Evolutionary conservation across 2,888 invertebrate species (phyloP).

Genomic region (Encarsia formosa): DNA sequence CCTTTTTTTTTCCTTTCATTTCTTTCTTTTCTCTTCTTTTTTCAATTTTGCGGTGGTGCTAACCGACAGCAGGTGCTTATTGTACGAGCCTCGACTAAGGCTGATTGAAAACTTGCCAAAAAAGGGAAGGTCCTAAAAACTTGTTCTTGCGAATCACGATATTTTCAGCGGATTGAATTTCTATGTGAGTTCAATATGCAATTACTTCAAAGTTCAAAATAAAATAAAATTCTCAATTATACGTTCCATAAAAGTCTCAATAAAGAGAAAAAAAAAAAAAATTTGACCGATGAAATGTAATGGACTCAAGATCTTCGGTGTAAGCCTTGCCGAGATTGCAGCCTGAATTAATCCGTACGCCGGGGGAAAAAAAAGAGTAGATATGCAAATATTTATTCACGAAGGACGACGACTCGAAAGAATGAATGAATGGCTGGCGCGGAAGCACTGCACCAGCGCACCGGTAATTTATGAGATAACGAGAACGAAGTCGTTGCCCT

Average conservation of each 20-base stretch:
- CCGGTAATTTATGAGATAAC: slow-evolving; percentile 28
- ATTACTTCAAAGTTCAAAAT: too few relatives aligned
- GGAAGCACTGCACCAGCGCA: slow-evolving; percentile 14
- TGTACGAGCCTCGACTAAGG: too few relatives aligned
- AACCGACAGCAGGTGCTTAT: too few relatives aligned
- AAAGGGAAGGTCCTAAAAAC: too few relatives aligned
- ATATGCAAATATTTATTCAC: slow-evolving; percentile 24
- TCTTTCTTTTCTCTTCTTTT: not conserved
- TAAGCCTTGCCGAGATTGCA: slow-evolving; percentile 7
- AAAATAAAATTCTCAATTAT: too few relatives aligned
- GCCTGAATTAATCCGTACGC: slow-evolving; percentile 19
- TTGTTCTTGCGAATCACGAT: not conserved
- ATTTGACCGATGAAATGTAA: too few relatives aligned
- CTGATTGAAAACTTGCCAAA: not conserved
- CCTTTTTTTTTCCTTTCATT: not conserved
- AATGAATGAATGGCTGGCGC: slow-evolving; percentile 13
- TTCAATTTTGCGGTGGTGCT: not conserved
- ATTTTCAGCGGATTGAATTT: not conserved
- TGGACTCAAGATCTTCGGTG: too few relatives aligned
- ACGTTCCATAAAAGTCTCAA: too few relatives aligned
- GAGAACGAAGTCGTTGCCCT: slow-evolving; percentile 5
- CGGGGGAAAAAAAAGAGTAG: too few relatives aligned
- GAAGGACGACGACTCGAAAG: not conserved
- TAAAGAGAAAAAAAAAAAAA: too few relatives aligned
- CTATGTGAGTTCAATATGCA: too few relatives aligned